Conservation (phyloP, 2,888 invertebrate genomes). For the Nyleta sp. region DNA sequence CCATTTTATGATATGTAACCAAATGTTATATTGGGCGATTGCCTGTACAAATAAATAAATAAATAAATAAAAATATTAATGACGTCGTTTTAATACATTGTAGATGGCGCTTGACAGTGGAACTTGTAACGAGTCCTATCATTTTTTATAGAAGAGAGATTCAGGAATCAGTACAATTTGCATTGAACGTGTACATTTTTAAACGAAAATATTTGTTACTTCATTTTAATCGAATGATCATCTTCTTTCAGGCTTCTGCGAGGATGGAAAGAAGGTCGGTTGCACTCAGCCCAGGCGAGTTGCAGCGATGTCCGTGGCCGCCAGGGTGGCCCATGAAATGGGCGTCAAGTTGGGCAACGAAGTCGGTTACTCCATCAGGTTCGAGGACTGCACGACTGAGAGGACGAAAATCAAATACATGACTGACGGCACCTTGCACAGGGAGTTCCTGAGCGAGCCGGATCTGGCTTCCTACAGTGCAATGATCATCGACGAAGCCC, state of each 20-base stretch:
- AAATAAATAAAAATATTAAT: too few species aligned
- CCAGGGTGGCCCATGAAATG: slow-evolving; percentile 99
- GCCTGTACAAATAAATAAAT: too few species aligned
- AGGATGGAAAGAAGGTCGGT: slow-evolving; percentile 94
- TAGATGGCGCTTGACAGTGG: too few species aligned
- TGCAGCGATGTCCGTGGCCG: slow-evolving; percentile 99
- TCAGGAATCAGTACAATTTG: too few species aligned
- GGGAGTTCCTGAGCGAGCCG: slow-evolving; percentile 99
- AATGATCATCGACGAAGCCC: slow-evolving; percentile 99
- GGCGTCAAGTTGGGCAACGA: slow-evolving; percentile 97
- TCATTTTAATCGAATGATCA: not conserved
- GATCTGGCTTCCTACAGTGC: slow-evolving; percentile 98
- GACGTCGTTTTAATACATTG: too few species aligned
- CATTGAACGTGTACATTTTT: too few species aligned
- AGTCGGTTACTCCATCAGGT: slow-evolving; percentile 95
- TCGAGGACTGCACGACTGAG: slow-evolving; percentile 97
- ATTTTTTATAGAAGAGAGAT: too few species aligned
- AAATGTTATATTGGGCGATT: too few species aligned
- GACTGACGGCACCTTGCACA: slow-evolving; percentile 99
- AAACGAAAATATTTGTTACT: too few species aligned
- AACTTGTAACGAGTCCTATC: too few species aligned
- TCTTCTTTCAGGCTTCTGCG: slow-evolving; percentile 84
- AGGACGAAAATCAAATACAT: slow-evolving; percentile 98
- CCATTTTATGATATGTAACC: too few species aligned
- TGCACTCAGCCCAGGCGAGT: slow-evolving; percentile 99